Evolutionary conservation across 2,113 vertebrate species (phyloP).

Genomic region (Eurystomus gularis): DNA sequence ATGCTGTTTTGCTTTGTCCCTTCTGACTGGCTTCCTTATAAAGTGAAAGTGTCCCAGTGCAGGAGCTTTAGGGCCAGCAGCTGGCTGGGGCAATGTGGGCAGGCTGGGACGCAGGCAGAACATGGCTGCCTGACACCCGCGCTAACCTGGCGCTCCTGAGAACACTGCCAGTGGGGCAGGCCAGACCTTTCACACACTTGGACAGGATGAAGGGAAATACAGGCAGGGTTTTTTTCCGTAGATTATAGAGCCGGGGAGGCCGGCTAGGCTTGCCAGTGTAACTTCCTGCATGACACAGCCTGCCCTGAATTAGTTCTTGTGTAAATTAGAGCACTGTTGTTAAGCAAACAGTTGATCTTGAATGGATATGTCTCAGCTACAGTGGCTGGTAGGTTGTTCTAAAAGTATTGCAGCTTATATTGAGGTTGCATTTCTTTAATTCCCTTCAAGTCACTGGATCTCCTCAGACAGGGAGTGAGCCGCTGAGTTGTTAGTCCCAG

Average conservation of each 20-base stretch:
- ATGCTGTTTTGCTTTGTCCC: background rate
- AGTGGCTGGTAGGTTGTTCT: background rate
- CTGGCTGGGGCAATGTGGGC: rapidly evolving
- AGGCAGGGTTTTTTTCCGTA: constrained; percentile 45
- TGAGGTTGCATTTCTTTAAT: background rate
- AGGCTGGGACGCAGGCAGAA: background rate
- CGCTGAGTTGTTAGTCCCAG: background rate
- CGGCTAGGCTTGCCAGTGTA: background rate
- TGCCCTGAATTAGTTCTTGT: constrained; percentile 31
- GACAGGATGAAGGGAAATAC: constrained; percentile 35
- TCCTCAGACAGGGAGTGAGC: background rate
- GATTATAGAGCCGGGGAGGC: constrained; percentile 30
- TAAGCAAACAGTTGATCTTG: constrained; percentile 18
- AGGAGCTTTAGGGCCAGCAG: background rate
- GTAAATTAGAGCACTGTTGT: constrained; percentile 3
- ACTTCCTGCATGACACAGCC: constrained; percentile 60
- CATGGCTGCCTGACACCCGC: background rate
- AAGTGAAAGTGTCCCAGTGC: background rate
- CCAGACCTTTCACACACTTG: constrained; percentile 70
- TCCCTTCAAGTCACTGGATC: background rate
- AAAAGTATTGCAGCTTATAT: background rate
- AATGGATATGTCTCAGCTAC: background rate
- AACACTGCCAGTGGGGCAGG: constrained; percentile 16
- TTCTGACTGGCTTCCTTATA: constrained; percentile 6
- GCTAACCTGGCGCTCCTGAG: background rate